phyloP scores from a whole-genome alignment of 2,888 invertebrate genomes.

The Uropetala carovei region DNA sequence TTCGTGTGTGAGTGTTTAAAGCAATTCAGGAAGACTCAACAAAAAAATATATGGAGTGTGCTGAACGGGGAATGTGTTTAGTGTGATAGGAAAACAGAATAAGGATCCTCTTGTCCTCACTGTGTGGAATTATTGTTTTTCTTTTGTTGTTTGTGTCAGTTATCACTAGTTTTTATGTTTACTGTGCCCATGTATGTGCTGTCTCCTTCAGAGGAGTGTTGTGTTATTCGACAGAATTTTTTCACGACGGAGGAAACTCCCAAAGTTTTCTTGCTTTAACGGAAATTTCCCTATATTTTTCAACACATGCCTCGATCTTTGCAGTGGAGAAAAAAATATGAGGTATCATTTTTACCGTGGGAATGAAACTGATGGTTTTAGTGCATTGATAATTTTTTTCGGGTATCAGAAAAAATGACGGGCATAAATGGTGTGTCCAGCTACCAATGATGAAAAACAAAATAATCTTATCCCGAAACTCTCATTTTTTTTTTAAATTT shows the following conservation, averaged over 20 bases:
- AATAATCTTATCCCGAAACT: conserved; percentile 19
- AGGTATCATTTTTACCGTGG: conserved; percentile 38
- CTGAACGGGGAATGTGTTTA: conserved; percentile 43
- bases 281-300: conserved; percentile 55
- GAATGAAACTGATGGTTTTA: conserved; percentile 30
- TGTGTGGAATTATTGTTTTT: conserved; percentile 62
- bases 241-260: conserved; percentile 47
- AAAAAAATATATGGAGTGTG: conserved; percentile 42
- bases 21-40: conserved; percentile 18
- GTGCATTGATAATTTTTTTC: conserved; percentile 39
- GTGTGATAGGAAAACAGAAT: conserved; percentile 35
- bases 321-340: background rate
- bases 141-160: conserved; percentile 63
- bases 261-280: conserved; percentile 35
- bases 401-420: conserved; percentile 11
- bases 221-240: conserved; percentile 36
- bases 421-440: background rate
- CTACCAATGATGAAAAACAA: conserved; percentile 24
- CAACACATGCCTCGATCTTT: conserved; percentile 21
- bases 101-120: conserved; percentile 57
- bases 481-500: conserved; percentile 5
- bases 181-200: conserved; percentile 58
- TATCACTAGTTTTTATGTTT: conserved; percentile 59
- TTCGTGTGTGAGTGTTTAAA: conserved; percentile 47
- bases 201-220: conserved; percentile 45